Percentiles rank a stretch among this genome's conserved stretches.
Conservation (phyloP, 2,888 invertebrate species). For the Ganaspis brasiliensis region DNA sequence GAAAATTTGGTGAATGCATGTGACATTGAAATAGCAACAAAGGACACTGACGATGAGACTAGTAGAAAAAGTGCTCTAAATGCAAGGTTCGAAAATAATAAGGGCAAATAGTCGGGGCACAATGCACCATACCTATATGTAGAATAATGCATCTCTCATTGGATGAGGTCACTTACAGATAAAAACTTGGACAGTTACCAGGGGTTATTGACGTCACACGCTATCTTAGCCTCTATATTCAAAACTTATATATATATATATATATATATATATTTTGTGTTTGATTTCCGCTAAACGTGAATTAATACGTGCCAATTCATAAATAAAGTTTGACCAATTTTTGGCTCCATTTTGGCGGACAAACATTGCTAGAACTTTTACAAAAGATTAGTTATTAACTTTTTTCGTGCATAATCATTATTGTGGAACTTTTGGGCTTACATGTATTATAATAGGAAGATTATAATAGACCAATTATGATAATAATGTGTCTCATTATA, state of each 20-base stretch:
- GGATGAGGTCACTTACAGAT: slow-evolving; percentile 36
- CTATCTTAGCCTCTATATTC: neutral
- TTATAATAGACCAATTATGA: too few relatives aligned
- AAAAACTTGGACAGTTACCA: slow-evolving; percentile 23
- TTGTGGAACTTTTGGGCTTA: too few relatives aligned
- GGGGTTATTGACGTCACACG: slow-evolving; percentile 10
- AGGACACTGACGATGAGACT: neutral
- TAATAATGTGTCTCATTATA: too few relatives aligned
- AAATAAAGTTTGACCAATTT: neutral
- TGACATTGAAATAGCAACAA: neutral
- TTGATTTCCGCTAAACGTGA: neutral
- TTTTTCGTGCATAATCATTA: too few relatives aligned
- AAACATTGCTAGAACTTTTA: too few relatives aligned
- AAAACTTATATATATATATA: neutral
- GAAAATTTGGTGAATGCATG: neutral
- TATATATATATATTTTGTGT: neutral
- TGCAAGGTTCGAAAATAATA: neutral
- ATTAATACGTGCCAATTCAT: neutral
- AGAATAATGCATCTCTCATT: slow-evolving; percentile 37
- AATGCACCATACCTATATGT: slow-evolving; percentile 7
- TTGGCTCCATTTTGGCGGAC: neutral
- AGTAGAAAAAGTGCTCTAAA: neutral
- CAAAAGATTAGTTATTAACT: too few relatives aligned
- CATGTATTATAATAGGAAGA: too few relatives aligned
- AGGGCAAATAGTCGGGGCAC: slow-evolving; percentile 16